Evolutionary conservation across 2,797 vertebrate genomes (phyloP), one percentile per base, ranked within the genome.

Genomic region (Fratercula arctica): DNA sequence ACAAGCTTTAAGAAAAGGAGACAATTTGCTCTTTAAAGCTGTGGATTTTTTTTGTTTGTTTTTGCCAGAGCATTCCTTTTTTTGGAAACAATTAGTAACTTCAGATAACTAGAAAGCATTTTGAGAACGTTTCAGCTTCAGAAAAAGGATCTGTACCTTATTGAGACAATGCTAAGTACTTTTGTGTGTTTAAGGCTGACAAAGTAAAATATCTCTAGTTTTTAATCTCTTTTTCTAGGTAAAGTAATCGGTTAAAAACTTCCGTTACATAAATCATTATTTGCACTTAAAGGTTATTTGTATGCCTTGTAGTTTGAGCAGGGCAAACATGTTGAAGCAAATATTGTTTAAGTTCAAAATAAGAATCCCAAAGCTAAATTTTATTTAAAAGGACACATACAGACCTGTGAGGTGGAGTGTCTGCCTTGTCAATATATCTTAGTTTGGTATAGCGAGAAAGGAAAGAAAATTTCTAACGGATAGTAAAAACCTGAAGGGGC

Each of bases 21-120:
- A 24, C 2, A n/a, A 69, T 69, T 89, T 80, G 9, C 29, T 51
- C 4, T 48, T 75, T 72, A 67, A n/a, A 70, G 21, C 20, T 45
- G 18, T 61, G 21, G 28, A 10, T 1, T 1, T 0, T 1, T 16
- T 31, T 48, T 26, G 4, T 50, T 46, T 76, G 14, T 2, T 60
- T 70, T 76, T 76, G 13, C 18, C 10, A 60, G 19, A 48, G 8
- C 26, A 14, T 33, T 85, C 16, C 6, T 45, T 75, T 80, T 79
- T 69, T 78, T 53, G 21, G 11, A 63, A 89, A 41, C 25, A 46
- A 16, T 39, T 19, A 23, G 33, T 63, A 68, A 68, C 35, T 69
- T 59, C 2, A 6, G 51, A 46, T 51, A 80, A 68, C 37, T 75
- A 63, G 63, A 85, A 75, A 85, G 29, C 29, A 53, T 64, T 75